Evolutionary conservation across 2,797 vertebrate genomes (phyloP), one percentile per base, ranked within the genome.

Genomic region (Pipistrellus pygmaeus): DNA sequence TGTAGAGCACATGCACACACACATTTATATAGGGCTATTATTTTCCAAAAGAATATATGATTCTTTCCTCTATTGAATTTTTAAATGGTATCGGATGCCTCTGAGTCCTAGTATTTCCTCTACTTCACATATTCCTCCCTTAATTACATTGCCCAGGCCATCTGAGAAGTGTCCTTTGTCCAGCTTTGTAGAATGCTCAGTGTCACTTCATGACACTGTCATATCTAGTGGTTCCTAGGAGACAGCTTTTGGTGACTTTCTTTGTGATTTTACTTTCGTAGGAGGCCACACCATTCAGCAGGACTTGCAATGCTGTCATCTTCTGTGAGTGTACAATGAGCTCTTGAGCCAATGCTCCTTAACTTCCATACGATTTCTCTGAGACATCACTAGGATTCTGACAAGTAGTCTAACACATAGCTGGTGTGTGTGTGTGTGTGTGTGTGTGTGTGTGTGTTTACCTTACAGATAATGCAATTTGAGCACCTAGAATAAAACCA

Each of bases 131-230:
- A 69, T 92, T 96, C 86, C 51, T 94, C 44, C 57, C 38, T 93
- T 97, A 94, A 94, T 97, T 88, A 77, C 75, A 60, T 73, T 90
- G 82, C 83, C 85, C 6, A 15, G 62, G 60, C 38, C 4, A 3
- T 80, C 71, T 51, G 77, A 90, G 66, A 91, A 78, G 53, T 81
- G 84, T 78, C 21, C 1, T 69, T 93, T 69, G 64, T 72, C 69
- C 84, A 69, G 48, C 25, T 91, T 94, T 91, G 75, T 76, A 6
- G 76, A 87, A 68, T 35, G 73, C 76, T 94, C 38, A 44, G 87
- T 93, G 87, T 93, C 93, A 94, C 77, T 80, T 86, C 88, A 75
- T 72, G 93, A 94, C 69, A 93, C 8, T 76, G 91, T 84, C 55
- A 23, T 72, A 64, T 69, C 71, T 86, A 0, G 1, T 84, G 69